Evolutionary conservation across 2,113 vertebrate species (phyloP), one percentile per base, ranked within the genome.

Genomic region (Hippocampus guttulatus): DNA sequence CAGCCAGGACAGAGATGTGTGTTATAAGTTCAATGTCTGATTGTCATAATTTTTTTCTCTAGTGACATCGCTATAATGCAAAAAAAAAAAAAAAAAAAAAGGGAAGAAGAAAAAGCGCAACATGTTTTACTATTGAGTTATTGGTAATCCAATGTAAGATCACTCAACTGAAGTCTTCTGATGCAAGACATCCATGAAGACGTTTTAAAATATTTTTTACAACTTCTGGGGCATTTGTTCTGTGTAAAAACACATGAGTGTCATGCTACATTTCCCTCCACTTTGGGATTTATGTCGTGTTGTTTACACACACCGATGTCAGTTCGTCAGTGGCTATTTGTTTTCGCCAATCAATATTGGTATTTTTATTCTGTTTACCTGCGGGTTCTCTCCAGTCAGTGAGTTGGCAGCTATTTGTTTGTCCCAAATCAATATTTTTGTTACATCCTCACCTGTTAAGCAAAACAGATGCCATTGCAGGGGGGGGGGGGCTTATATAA

Each of bases 361-460:
- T 82, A 80, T 83, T 87, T 75, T 82, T 79, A 69, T 80, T 81
- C 69, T 83, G 75, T 86, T 84, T 85, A 79, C 78, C 82, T 76
- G 67, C 66, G 73, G 76, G 61, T 81, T 85, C 73, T 80, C 77
- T 81, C 77, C 79, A 75, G 83, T 88, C 85, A 84, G 84, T 81
- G 74, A 86, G 84, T 84, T 58, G 67, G 81, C 61, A 77, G 81
- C 80, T 78, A 80, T 85, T 84, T 81, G 80, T 84, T 87, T 75
- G 84, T 81, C 78, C 75, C 73, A 73, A 84, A 87, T 89, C 82
- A 82, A 88, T 88, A 86, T 84, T 81, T 81, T 79, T 87, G 74
- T 86, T 84, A 79, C 71, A 77, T 79, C 76, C 80, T 85, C 74
- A 88, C 83, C 85, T 84, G 83, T 78, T 79, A 86, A 79, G 80